phyloP scores from a whole-genome alignment of 1,140 invertebrate genomes.

The Centruroides sculpturatus region DNA sequence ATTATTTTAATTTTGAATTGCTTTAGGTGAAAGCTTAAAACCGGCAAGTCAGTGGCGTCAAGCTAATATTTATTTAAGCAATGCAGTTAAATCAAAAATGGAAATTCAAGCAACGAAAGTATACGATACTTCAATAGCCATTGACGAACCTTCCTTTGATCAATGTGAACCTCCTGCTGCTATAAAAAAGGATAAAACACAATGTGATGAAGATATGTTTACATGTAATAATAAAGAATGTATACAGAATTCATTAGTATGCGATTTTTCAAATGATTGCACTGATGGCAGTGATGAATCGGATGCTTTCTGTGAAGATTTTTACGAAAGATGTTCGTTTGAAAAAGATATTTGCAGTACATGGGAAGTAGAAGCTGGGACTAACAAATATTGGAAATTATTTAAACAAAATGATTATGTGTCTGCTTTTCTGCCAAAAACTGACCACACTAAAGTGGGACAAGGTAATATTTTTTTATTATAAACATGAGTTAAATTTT shows the following conservation, averaged over 20 bases:
- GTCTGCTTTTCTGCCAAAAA: too few species aligned
- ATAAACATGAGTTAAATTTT: too few species aligned
- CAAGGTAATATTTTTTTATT: too few species aligned
- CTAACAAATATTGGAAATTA: not conserved
- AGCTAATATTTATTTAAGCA: not conserved
- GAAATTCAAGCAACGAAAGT: too few species aligned
- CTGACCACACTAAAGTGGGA: too few species aligned
- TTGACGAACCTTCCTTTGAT: slow-evolving; percentile 8
- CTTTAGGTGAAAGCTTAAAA: not conserved
- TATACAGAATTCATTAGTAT: not conserved
- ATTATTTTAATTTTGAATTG: not conserved
- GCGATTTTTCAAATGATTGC: slow-evolving; percentile 11
- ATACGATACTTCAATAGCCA: not conserved
- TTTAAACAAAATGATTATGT: too few species aligned
- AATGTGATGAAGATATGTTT: not conserved
- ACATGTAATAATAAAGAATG: slow-evolving; percentile 6
- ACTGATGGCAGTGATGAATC: slow-evolving; percentile 5
- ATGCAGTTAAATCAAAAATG: not conserved
- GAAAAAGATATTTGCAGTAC: not conserved
- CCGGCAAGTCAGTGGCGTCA: not conserved
- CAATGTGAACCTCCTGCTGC: not conserved
- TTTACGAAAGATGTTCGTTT: slow-evolving; percentile 4
- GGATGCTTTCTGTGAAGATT: slow-evolving; percentile 3
- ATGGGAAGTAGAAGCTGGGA: not conserved
- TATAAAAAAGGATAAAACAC: not conserved